phyloP scores from a whole-genome alignment of 2,888 invertebrate species.

The Pachymerium ferrugineum region DNA sequence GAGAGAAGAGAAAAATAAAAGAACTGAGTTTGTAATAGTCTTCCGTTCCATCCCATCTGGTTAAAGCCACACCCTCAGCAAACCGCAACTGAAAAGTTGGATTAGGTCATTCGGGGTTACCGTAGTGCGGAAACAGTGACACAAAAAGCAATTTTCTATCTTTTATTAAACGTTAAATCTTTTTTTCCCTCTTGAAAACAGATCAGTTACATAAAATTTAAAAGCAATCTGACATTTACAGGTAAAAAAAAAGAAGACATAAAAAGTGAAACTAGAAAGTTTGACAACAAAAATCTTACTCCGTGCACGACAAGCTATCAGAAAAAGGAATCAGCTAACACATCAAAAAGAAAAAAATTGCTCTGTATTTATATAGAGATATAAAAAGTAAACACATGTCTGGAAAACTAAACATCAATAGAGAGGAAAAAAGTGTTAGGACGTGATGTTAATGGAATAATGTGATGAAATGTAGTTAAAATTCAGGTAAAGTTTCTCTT shows the following conservation, averaged over 20 bases:
- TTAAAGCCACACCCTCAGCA: slow-evolving; percentile 6
- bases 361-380: no score
- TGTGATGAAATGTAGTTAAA: no score
- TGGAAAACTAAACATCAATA: background rate
- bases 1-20: background rate
- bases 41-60: slow-evolving; percentile 2
- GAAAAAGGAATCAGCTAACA: no score
- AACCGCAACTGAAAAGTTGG: slow-evolving; percentile 22
- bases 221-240: background rate
- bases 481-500: no score
- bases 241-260: background rate
- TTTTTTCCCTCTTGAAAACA: slow-evolving; percentile 15
- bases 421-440: background rate
- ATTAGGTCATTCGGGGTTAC: background rate
- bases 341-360: background rate
- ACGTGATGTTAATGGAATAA: no score
- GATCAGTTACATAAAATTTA: slow-evolving; percentile 3
- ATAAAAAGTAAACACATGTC: background rate
- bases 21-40: background rate
- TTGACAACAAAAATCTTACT: no score
- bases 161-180: slow-evolving; percentile 25
- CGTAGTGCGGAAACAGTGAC: no score
- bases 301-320: no score
- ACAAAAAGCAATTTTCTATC: no score
- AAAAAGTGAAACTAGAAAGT: no score